Conservation (phyloP, 2,797 vertebrate genomes). For the Columba guinea region DNA sequence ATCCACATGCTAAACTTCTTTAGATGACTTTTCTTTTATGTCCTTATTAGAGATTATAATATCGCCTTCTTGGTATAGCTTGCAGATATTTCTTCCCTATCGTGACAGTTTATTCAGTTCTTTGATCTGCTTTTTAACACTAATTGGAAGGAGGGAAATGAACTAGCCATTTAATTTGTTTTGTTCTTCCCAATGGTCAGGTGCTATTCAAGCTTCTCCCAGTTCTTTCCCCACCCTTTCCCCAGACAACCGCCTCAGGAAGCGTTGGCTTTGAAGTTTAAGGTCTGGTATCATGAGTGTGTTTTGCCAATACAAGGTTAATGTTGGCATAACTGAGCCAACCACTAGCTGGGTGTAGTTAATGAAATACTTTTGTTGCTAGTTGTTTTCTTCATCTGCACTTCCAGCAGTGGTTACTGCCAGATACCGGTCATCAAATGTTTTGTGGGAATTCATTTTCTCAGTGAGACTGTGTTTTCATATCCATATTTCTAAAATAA, state of each 20-base stretch:
- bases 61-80: background rate
- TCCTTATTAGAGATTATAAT: background rate
- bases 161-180: background rate
- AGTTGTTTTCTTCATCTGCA: background rate
- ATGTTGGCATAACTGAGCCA: background rate
- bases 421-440: background rate
- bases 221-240: background rate
- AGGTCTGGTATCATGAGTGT: background rate
- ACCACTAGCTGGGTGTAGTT: background rate
- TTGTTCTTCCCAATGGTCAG: background rate
- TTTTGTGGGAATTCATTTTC: background rate
- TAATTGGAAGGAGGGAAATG: background rate
- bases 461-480: background rate
- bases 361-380: background rate
- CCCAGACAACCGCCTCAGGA: background rate
- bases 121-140: background rate
- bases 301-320: background rate
- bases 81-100: background rate
- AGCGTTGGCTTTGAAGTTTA: background rate
- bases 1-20: background rate
- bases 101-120: background rate
- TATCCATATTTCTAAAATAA: background rate
- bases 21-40: background rate
- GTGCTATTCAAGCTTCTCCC: background rate
- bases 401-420: background rate